Evolutionary conservation across 2,113 vertebrate genomes (phyloP), one percentile per base, ranked within the genome.

Genomic region (Gopherus evgoodei): DNA sequence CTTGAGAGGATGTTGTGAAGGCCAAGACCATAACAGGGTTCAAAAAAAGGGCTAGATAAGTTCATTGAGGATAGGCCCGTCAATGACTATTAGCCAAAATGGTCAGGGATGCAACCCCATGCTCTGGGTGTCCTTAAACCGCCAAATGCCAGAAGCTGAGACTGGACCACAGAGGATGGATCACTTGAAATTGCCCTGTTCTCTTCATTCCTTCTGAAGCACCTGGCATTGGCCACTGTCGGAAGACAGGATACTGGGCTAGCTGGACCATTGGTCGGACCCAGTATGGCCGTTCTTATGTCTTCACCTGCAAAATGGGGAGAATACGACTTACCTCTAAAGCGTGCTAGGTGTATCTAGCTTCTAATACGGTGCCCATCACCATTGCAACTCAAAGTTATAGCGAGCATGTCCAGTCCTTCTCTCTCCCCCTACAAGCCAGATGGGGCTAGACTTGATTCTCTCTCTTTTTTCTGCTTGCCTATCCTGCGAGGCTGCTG

Each of bases 301-400:
- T 3, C 56, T 9, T 83, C 49, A 13, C 52, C 38, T 75, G 47
- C 85, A 59, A 90, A 10, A 44, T 22, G 38, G n/a, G 27, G 38
- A 76, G 19, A 25, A 49, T 9, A 38, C 25, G 6, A 31, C 6
- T 31, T 11, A 42, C 24, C 24, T 75, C 47, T 53, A 19, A 42
- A 6, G 21, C 4, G 54, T 4, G 2, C 17, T 12, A 8, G 3
- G 57, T 25, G 17, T 59, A 21, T 6, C 6, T 2, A 0, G 44
- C 52, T 19, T 25, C 50, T 80, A 16, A 12, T 4, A 25, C 22
- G 57, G 38, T 83, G 88, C 69, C 49, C 79, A 76, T 38, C 62
- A 83, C n/a, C 54, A 72, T 2, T 9, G 65, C 65, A 52, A 75
- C 86, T 31, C 52, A 9, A 62, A 47, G 42, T 8, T 25, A 35